Evolutionary conservation across 2,797 vertebrate genomes (phyloP).

Genomic region (Smutsia gigantea): DNA sequence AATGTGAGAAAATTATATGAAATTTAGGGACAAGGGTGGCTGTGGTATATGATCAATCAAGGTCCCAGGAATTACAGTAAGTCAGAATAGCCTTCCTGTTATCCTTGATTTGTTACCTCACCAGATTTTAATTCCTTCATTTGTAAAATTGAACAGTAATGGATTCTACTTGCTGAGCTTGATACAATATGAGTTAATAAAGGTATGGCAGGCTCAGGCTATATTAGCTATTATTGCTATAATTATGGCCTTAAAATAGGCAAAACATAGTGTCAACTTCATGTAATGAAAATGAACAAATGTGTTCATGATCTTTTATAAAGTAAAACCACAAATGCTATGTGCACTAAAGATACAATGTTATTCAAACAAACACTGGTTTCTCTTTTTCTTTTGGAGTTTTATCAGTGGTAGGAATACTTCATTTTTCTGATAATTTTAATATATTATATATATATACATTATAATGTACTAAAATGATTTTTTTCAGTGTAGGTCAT

Average conservation of each 20-base stretch:
- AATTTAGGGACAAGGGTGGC: not conserved
- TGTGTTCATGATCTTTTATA: not conserved
- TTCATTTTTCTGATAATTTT: slow-evolving; percentile 24
- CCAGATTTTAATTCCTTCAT: not conserved
- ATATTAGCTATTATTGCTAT: slow-evolving; percentile 2
- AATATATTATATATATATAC: not conserved
- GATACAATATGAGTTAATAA: not conserved
- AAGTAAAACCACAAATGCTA: not conserved
- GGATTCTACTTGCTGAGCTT: not conserved
- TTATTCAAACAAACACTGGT: not conserved
- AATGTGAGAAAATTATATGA: slow-evolving; percentile 40
- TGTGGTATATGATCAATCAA: not conserved
- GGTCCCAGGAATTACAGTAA: not conserved
- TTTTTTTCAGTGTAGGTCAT: not conserved
- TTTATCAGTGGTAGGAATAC: not conserved
- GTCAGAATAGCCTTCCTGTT: not conserved
- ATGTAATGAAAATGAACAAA: not conserved
- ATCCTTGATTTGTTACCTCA: not conserved
- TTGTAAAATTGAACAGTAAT: slow-evolving; percentile 10
- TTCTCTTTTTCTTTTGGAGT: slow-evolving; percentile 22
- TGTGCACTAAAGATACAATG: not conserved
- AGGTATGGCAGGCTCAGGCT: not conserved
- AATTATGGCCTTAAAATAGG: not conserved
- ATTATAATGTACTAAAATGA: not conserved
- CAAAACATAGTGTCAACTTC: not conserved